These are phyloP conservation scores for Malacosoma neustria DNA, from an alignment of 2,888 invertebrate species.

Conservation along the genomic window DNA sequence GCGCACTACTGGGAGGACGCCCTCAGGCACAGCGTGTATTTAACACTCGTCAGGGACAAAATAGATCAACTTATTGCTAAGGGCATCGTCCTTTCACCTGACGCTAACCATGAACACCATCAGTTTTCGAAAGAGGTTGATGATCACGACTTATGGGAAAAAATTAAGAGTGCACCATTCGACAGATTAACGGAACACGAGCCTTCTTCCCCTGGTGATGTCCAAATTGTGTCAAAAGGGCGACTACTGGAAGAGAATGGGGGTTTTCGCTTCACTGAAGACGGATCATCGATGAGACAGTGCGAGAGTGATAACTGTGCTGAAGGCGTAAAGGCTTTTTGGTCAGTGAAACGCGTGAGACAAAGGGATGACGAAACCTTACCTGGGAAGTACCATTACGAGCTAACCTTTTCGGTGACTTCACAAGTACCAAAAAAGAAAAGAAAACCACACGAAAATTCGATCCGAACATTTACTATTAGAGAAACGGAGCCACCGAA, in stretches of 20 bases:
- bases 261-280: conserved; percentile 74
- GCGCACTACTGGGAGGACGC: conserved; percentile 80
- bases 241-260: conserved; percentile 70
- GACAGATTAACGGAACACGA: conserved; percentile 47
- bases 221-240: conserved; percentile 78
- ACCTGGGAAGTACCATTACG: conserved; percentile 71
- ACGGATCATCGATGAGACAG: conserved; percentile 38
- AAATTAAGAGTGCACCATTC: conserved; percentile 62
- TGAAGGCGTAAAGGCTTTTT: conserved; percentile 75
- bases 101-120: conserved; percentile 29
- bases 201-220: conserved; percentile 75
- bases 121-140: conserved; percentile 44
- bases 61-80: conserved; percentile 65
- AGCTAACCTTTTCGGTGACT: conserved; percentile 78
- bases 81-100: conserved; percentile 33
- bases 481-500: conserved; percentile 54
- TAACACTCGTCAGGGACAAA: conserved; percentile 76
- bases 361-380: conserved; percentile 72
- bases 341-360: conserved; percentile 81
- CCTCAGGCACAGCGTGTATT: conserved; percentile 78
- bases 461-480: conserved; percentile 78
- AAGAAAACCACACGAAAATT: conserved; percentile 63
- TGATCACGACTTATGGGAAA: conserved; percentile 65
- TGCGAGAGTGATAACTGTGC: conserved; percentile 61
- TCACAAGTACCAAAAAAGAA: conserved; percentile 65